Conservation (phyloP, 1,140 invertebrate species). For the Ylistrum balloti region DNA sequence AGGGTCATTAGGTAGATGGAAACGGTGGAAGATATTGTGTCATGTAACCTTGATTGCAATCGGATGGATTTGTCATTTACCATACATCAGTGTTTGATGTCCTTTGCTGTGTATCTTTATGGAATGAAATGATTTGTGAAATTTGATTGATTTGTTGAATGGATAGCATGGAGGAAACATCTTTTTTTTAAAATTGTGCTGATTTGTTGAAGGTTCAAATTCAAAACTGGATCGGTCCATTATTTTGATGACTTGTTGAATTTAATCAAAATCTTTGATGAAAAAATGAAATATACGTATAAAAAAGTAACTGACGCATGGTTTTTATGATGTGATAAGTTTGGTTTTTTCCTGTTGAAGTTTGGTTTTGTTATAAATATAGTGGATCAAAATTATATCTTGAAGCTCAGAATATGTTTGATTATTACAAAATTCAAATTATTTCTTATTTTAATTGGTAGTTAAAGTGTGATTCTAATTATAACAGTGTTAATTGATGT, state of each 20-base stretch:
- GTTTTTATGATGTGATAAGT: no score
- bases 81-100: conserved; percentile 1
- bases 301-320: no score
- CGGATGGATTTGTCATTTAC: neutral
- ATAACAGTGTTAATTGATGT: no score
- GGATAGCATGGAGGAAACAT: neutral
- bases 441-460: no score
- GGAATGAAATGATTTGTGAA: conserved; percentile 4
- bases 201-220: neutral
- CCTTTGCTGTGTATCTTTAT: neutral
- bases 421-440: no score
- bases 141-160: neutral
- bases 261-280: no score
- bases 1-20: conserved; percentile 36
- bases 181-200: neutral
- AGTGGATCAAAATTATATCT: no score
- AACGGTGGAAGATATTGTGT: neutral
- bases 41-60: neutral
- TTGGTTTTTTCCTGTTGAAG: no score
- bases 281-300: no score
- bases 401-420: no score
- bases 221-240: neutral
- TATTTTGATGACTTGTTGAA: neutral
- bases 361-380: no score
- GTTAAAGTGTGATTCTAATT: no score